These are phyloP conservation scores for Chirona hameri DNA, from an alignment of 2,888 invertebrate genomes.

Conservation along the genomic window DNA sequence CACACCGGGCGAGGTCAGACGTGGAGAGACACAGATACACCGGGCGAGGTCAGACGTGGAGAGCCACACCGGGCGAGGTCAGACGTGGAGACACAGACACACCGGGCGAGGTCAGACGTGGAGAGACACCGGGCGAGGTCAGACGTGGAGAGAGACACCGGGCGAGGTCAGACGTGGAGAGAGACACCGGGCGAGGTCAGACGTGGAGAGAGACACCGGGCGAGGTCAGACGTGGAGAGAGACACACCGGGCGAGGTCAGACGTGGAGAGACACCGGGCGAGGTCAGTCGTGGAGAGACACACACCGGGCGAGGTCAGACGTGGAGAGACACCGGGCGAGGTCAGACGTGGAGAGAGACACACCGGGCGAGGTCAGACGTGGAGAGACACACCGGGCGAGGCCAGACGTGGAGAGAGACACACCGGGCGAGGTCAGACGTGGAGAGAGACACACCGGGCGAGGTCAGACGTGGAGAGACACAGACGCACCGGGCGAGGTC, in stretches of 20 bases:
- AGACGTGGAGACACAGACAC: not conserved
- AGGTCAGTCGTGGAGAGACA: conserved; percentile 35
- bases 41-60: not conserved
- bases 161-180: not conserved
- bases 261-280: not conserved
- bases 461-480: not conserved
- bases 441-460: conserved; percentile 40
- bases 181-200: not conserved
- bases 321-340: not conserved
- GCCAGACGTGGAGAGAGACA: not conserved
- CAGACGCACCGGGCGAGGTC: not conserved
- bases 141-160: not conserved
- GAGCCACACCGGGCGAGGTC: not conserved
- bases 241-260: not conserved
- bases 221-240: no score
- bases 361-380: no score
- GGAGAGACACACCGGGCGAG: not conserved
- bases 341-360: conserved; percentile 41
- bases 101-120: not conserved
- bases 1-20: not conserved
- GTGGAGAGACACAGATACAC: not conserved
- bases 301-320: not conserved
- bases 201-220: conserved; percentile 42
- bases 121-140: no score
- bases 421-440: conserved; percentile 30